Percentiles rank a stretch among this genome's conserved stretches.
These are phyloP conservation scores for Tetrapedia diversipes DNA, from an alignment of 2,888 invertebrate species.

Conservation along the genomic window DNA sequence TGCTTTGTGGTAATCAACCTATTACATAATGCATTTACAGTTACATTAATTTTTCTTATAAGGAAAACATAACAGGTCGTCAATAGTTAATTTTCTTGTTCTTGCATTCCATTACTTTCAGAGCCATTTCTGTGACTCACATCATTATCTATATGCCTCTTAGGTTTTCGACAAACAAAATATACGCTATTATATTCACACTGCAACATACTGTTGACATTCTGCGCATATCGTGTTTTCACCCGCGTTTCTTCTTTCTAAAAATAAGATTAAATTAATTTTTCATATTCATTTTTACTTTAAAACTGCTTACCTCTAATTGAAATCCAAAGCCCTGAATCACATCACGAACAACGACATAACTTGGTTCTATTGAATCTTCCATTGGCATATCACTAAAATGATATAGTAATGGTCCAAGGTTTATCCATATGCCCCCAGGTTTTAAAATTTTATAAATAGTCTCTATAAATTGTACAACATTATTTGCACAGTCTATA, in stretches of 20 bases:
- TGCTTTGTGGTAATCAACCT: constrained; percentile 47
- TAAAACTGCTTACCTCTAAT: constrained; percentile 40
- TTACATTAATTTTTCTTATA: constrained; percentile 52
- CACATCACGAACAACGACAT: constrained; percentile 91
- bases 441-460: constrained; percentile 95
- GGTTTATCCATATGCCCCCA: constrained; percentile 94
- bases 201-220: constrained; percentile 95
- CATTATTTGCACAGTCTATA: constrained; percentile 98
- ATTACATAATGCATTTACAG: constrained; percentile 55
- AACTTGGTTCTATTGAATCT: constrained; percentile 96
- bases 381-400: constrained; percentile 93
- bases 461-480: constrained; percentile 96
- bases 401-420: constrained; percentile 96
- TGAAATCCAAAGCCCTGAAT: constrained; percentile 92
- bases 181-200: constrained; percentile 96
- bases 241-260: constrained; percentile 91
- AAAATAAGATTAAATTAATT: constrained; percentile 58
- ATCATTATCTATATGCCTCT: constrained; percentile 63
- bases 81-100: constrained; percentile 69
- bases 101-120: constrained; percentile 76
- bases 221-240: constrained; percentile 95
- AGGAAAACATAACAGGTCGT: constrained; percentile 50
- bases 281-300: neutral
- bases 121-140: constrained; percentile 73
- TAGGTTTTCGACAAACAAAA: constrained; percentile 94